Conservation (phyloP, 2,888 invertebrate species). For the Caenorhabditis plicata region DNA sequence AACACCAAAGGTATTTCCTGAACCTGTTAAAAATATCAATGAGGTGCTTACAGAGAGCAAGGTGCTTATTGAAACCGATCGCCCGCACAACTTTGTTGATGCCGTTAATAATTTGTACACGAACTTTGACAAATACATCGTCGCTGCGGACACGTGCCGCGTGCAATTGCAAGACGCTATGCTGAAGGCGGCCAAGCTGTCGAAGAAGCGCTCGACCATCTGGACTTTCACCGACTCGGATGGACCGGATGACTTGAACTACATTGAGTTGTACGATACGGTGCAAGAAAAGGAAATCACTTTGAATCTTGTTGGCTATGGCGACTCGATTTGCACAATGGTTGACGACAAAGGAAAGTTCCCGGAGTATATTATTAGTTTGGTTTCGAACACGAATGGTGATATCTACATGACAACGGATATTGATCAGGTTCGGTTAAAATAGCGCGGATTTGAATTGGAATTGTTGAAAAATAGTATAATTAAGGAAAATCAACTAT, state of each 20-base stretch:
- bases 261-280: constrained; percentile 22
- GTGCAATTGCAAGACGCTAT: constrained; percentile 44
- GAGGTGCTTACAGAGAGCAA: constrained; percentile 14
- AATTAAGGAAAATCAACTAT: no score
- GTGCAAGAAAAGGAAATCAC: constrained; percentile 28
- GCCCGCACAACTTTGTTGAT: constrained; percentile 34
- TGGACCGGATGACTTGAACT: constrained; percentile 20
- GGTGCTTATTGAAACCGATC: constrained; percentile 17
- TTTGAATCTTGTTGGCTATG: constrained; percentile 30
- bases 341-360: constrained; percentile 21
- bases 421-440: constrained; percentile 12
- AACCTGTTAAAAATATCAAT: neutral
- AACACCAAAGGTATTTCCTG: constrained; percentile 29
- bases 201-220: constrained; percentile 40
- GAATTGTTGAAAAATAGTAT: neutral
- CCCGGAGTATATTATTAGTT: constrained; percentile 29
- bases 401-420: constrained; percentile 35
- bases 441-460: neutral
- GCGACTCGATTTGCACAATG: constrained; percentile 28
- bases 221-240: constrained; percentile 54
- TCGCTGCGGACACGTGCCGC: constrained; percentile 30
- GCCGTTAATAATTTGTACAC: constrained; percentile 31
- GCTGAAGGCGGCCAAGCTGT: constrained; percentile 26
- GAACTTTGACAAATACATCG: constrained; percentile 27
- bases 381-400: constrained; percentile 24